Conservation (phyloP, 2,113 vertebrate genomes). For the Petroica traversi region DNA sequence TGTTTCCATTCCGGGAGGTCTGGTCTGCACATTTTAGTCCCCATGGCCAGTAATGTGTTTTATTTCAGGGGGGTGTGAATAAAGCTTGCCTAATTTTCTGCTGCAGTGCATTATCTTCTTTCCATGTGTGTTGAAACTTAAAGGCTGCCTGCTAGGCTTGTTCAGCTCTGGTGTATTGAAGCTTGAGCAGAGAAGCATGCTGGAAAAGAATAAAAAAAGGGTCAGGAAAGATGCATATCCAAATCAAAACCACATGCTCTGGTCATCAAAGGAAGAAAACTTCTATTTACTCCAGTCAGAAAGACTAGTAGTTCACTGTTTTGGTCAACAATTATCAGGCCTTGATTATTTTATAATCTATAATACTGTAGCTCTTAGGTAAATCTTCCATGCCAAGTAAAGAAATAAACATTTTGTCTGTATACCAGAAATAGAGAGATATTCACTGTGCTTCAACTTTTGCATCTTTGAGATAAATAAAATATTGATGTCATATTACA, state of each 20-base stretch:
- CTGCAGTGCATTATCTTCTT: background rate
- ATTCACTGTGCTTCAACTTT: background rate
- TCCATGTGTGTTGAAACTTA: background rate
- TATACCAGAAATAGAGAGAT: background rate
- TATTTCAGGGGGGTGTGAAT: constrained; percentile 19
- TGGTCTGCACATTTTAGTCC: background rate
- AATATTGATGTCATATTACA: background rate
- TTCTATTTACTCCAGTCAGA: background rate
- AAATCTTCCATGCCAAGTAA: background rate
- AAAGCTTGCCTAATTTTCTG: constrained; percentile 27
- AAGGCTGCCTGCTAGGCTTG: background rate
- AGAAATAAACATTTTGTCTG: background rate
- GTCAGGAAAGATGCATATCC: background rate
- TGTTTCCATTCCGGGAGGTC: constrained; percentile 2
- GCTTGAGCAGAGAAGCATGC: background rate
- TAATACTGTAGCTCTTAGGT: background rate
- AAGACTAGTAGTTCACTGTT: background rate
- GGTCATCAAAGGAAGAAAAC: background rate
- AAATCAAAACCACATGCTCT: background rate
- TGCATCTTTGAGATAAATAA: background rate
- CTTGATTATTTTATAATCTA: background rate
- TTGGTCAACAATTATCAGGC: background rate
- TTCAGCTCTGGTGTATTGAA: background rate
- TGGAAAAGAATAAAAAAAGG: background rate
- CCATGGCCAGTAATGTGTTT: background rate